Base-by-base conservation (phyloP, 2,888 invertebrate genomes). In the Macrophya alboannulata region DNA sequence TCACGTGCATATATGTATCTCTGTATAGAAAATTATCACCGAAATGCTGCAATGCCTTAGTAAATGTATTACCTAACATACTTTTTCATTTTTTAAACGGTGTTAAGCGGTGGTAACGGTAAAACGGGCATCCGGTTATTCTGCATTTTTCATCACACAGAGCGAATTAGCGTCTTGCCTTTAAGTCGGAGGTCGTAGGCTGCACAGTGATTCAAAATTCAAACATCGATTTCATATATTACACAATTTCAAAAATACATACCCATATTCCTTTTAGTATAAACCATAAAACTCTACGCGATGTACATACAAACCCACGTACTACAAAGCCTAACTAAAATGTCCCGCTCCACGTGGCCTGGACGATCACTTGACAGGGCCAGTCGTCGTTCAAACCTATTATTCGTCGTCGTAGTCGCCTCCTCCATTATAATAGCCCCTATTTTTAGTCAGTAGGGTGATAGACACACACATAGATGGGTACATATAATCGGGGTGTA, bases 391-490 rank as follows among this genome's bases (percentile, higher is more conserved):
- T 83, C 17, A 45, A 45, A 15, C 45, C 68, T 83, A 71, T 83
- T 83, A 83, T 83, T 83, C 71, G 45, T 83, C 65, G 65, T 68
- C 83, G 45, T 79, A 55, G 51, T 48, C 83, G 17, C 83, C 83
- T 45, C 59, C 43, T 81, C 81, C 68, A 48, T 51, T 74, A 85
- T 85, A 85, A 85, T 85, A 84, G 84, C 62, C 51, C 72, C 85
- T 85, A 85, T 85, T 85, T 84, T 84, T 84, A 82, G 82, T 83
- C 71, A 82, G 21, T 40, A 9, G 71, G 83, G 74, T 45, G 31
- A 72, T 21, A 55, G 31, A 10, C 37, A 31, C 31, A 31, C 3
- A 31, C 31, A 31, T 31, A 31, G 31, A 31, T 9, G 77, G 21
- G 43, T 21, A 40, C 72, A n/a, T 37, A 77, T 21, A 55, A 51